Evolutionary conservation across 1,140 invertebrate genomes (phyloP).

Genomic region (Drosophila ananassae): DNA sequence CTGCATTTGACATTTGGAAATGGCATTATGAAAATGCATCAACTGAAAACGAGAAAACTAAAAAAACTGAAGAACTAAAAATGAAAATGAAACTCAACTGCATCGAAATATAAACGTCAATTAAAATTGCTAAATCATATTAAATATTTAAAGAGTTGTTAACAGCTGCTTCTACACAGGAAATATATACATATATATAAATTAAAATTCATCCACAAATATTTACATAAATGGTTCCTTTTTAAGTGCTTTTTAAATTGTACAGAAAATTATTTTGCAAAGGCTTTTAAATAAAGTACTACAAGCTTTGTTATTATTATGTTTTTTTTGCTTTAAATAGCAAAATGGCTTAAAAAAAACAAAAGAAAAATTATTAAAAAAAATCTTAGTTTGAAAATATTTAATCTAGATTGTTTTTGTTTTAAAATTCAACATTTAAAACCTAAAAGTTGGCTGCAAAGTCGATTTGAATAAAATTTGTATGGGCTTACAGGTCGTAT

Average conservation of each 20-base stretch:
- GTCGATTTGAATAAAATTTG: too few species aligned
- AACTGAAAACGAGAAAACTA: background rate
- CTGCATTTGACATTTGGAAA: conserved; percentile 9
- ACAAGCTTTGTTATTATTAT: too few species aligned
- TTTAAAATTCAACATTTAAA: too few species aligned
- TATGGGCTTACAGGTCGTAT: too few species aligned
- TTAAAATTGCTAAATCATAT: conserved; percentile 13
- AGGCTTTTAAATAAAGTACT: too few species aligned
- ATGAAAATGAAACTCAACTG: conserved; percentile 1
- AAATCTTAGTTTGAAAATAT: too few species aligned
- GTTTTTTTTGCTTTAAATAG: too few species aligned
- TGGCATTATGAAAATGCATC: conserved; percentile 28
- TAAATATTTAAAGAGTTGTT: conserved; percentile 21
- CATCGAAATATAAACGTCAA: background rate
- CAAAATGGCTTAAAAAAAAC: too few species aligned
- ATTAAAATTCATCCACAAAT: background rate
- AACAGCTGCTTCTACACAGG: background rate
- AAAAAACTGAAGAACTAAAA: background rate
- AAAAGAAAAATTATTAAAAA: too few species aligned
- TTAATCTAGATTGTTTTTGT: too few species aligned
- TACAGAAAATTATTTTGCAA: background rate
- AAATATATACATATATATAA: background rate
- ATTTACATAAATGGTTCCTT: background rate
- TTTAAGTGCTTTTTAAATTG: background rate
- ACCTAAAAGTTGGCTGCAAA: too few species aligned